A percentile compares a stretch with the other conserved stretches of the same genome.
These are phyloP conservation scores for Dromococcyx pavoninus DNA, from an alignment of 2,797 vertebrate genomes.

Conservation along the genomic window DNA sequence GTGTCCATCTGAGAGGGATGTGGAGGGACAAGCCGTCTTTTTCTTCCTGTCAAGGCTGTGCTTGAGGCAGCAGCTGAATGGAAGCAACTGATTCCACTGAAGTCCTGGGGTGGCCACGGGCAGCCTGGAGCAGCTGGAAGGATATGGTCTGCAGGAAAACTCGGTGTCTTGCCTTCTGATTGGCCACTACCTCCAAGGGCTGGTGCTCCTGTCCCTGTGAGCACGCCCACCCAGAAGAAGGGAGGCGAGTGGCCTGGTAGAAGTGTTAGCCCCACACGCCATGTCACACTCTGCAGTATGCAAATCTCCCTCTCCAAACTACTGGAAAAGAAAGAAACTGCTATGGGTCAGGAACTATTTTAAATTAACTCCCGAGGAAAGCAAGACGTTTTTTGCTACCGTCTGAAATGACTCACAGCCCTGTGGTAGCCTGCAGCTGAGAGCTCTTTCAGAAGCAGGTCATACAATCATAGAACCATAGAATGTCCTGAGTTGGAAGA, in stretches of 20 bases:
- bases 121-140: background rate
- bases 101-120: background rate
- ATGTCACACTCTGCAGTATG: background rate
- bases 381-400: background rate
- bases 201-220: background rate
- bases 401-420: background rate
- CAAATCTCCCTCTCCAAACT: background rate
- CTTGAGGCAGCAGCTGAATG: background rate
- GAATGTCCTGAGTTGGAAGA: no score
- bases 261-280: fast-evolving
- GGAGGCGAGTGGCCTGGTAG: background rate
- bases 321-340: background rate
- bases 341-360: background rate
- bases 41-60: background rate
- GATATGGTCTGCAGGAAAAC: background rate
- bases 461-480: no score
- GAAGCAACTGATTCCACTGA: background rate
- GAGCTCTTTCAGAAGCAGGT: background rate
- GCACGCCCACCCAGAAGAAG: background rate
- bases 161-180: background rate
- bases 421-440: background rate
- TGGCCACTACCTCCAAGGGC: fast-evolving
- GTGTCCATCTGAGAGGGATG: background rate
- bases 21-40: background rate
- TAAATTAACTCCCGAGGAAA: constrained; percentile 5